Base-by-base conservation (phyloP, 2,113 vertebrate species). In the Paraplagusia blochii region DNA sequence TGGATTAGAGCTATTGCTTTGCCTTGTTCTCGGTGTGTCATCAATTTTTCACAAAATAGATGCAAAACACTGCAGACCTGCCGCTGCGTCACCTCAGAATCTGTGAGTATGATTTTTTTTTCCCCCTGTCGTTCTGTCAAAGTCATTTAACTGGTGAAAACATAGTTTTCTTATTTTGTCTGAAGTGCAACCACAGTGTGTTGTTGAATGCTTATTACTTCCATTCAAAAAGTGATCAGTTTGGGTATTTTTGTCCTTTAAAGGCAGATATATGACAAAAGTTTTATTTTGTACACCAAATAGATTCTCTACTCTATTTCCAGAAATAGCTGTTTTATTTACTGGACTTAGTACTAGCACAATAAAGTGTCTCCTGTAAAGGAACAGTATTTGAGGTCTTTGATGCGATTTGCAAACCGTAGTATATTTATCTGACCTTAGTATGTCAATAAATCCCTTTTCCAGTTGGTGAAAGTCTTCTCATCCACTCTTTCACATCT, bases 341-440 rank as follows among this genome's bases (percentile, higher is more conserved):
- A 57, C 66, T 65, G 58, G 51, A 43, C 74, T 61, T 77, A 79
- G 70, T 68, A 58, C 50, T 10, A 18, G 8, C 62, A 71, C 53
- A 77, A 78, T 80, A 72, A 78, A 82, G 74, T 70, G 56, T 16
- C 59, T 49, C 15, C 43, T 9, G 47, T 62, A 58, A 64, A 45
- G 57, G 50, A 70, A 59, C 58, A 63, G 45, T 77, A 58, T 66
- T 84, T 78, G 80, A 39, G 69, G 58, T 67, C 74, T 84, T 66
- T 80, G 69, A 86, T 84, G 69, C 40, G 61, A 86, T 85, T 85
- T 80, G 48, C 63, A 76, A 78, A 80, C 66, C 63, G 66, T 53
- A 82, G 71, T 54, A 51, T 75, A 68, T 62, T 69, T 62, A 54
- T 84, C 69, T 78, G 78, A 85, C 79, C 81, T 53, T 54, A 53